Base-by-base conservation (phyloP, 2,113 vertebrate genomes). In the Microtus richardsoni region DNA sequence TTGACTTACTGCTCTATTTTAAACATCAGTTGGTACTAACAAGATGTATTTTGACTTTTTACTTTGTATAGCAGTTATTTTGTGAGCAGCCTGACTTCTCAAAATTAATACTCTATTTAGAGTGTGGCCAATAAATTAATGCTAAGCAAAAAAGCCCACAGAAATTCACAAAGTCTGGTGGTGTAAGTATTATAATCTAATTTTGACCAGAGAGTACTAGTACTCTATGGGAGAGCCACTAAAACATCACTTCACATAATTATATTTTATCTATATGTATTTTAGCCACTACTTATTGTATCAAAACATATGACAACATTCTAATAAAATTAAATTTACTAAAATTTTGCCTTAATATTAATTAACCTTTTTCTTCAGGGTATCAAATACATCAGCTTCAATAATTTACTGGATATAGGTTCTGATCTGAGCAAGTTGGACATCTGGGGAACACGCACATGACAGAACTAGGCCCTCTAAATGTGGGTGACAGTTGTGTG, bases 281-380 rank as follows among this genome's bases (percentile, higher is more conserved):
- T 58, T 96, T 74, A 77, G 3, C 13, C 30, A 62, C 6, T 16
- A 39, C n/a, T 84, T 74, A 52, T 49, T 47, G n/a, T 60, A 86
- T 89, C 77, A 94, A 93, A 88, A n/a, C 85, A 79, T 30, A 54
- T 89, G 30, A 74, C 13, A 88, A 39, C 68, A 62, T 64, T 47
- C n/a, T 60, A n/a, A 89, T 30, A 87, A 70, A 79, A 70, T 84
- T 92, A 19, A 95, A 90, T 44, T 89, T 26, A 6, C 10, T 87
- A 91, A 41, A 7, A 77, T 26, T 89, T 91, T 80, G 58, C 62
- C 75, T 80, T 79, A 88, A 80, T n/a, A 77, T 91, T 68, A 94
- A 33, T 26, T 39, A 84, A 80, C 39, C 39, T 21, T 92, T 93
- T 52, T 60, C 14, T 93, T 85, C 47, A 91, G 44, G 3, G 5